phyloP scores from a whole-genome alignment of 2,797 vertebrate species.

The Harpagifer antarcticus region DNA sequence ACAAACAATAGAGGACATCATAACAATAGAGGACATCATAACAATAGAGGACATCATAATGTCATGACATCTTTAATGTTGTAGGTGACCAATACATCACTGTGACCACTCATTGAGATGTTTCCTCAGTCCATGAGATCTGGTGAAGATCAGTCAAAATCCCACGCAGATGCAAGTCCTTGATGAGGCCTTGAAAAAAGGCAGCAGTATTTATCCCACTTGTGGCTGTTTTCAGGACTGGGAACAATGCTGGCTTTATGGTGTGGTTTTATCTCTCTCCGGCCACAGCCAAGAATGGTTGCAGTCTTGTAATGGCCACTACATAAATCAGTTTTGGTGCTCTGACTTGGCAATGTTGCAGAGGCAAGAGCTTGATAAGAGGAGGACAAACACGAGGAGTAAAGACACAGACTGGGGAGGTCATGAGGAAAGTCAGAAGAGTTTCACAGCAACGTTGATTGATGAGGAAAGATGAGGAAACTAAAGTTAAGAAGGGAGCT shows the following conservation, averaged over 20 bases:
- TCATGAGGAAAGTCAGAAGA: slow-evolving; percentile 45
- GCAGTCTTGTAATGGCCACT: slow-evolving; percentile 77
- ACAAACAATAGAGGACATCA: no score
- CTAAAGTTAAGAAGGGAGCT: slow-evolving; percentile 17
- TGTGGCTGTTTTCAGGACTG: slow-evolving; percentile 72
- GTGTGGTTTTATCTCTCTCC: slow-evolving; percentile 77
- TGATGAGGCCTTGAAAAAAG: slow-evolving; percentile 63
- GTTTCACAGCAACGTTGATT: slow-evolving; percentile 39
- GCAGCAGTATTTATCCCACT: slow-evolving; percentile 76
- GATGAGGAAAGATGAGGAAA: slow-evolving; percentile 48
- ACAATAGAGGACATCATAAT: no score
- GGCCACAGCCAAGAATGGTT: slow-evolving; percentile 75
- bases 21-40: no score
- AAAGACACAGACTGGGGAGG: slow-evolving; percentile 32
- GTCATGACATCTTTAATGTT: no score
- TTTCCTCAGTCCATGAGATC: slow-evolving; percentile 45
- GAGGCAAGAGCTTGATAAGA: slow-evolving; percentile 54
- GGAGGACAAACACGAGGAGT: slow-evolving; percentile 38
- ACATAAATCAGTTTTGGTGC: slow-evolving; percentile 79
- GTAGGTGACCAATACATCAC: slow-evolving; percentile 14
- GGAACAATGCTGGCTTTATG: slow-evolving; percentile 79
- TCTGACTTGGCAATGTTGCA: slow-evolving; percentile 58
- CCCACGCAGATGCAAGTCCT: slow-evolving; percentile 64
- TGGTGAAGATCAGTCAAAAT: slow-evolving; percentile 63
- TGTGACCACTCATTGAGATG: slow-evolving; percentile 26